These are phyloP conservation scores for Mustela nigripes DNA, from an alignment of 2,113 vertebrate genomes.

Conservation along the genomic window DNA sequence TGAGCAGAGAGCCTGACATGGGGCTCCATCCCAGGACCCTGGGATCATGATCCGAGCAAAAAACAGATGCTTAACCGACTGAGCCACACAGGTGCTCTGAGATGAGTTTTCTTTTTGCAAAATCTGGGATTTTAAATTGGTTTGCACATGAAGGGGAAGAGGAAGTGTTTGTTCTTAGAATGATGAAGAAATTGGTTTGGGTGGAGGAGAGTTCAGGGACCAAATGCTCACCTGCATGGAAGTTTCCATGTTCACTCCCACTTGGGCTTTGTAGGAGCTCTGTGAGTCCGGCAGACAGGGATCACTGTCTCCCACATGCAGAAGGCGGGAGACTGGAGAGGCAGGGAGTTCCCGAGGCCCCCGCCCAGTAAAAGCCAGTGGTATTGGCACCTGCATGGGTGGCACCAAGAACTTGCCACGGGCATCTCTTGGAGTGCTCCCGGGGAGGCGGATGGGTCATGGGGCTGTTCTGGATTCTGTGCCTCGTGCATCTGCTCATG, in stretches of 20 bases:
- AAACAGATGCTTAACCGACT: background rate
- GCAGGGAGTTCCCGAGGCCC: no score
- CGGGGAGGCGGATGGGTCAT: fast-evolving
- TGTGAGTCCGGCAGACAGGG: fast-evolving
- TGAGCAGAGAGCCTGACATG: background rate
- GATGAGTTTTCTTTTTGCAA: background rate
- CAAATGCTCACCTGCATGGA: background rate
- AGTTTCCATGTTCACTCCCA: background rate
- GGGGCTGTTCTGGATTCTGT: background rate
- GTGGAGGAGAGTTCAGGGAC: background rate
- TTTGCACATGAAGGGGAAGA: background rate
- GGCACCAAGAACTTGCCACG: fast-evolving
- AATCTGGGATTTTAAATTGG: background rate
- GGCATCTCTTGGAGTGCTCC: background rate
- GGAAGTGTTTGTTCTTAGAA: background rate
- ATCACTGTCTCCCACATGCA: background rate
- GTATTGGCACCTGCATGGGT: fast-evolving
- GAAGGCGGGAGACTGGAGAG: background rate
- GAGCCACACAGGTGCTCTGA: background rate
- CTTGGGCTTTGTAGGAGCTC: background rate
- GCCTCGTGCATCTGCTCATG: background rate
- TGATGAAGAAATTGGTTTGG: background rate
- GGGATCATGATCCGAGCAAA: background rate
- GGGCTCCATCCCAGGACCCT: background rate
- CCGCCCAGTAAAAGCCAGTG: no score